These are phyloP conservation scores for Otolemur crassicaudatus DNA, from an alignment of 2,797 vertebrate genomes.

Conservation along the genomic window DNA sequence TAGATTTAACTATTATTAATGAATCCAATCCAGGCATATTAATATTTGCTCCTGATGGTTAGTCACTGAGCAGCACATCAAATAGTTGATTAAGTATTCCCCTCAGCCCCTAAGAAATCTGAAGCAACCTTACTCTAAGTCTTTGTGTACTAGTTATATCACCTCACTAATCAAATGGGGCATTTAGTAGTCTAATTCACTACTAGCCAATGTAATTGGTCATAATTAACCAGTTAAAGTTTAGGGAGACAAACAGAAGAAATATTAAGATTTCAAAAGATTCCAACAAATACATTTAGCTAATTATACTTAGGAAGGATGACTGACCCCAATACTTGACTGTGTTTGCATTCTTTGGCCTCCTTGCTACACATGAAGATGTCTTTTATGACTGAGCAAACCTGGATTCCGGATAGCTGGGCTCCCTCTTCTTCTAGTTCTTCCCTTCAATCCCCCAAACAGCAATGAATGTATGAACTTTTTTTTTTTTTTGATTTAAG, in stretches of 20 bases:
- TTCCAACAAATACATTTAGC: neutral
- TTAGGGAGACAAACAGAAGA: neutral
- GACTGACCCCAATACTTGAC: neutral
- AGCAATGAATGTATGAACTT: neutral
- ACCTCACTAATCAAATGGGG: constrained; percentile 22
- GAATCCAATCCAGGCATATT: constrained; percentile 1
- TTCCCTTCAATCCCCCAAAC: neutral
- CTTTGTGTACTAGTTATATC: neutral
- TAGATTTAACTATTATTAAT: constrained; percentile 50
- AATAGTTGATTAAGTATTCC: constrained; percentile 33
- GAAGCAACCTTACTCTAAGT: neutral
- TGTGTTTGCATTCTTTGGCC: neutral
- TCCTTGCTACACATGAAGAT: neutral
- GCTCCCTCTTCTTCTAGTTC: neutral
- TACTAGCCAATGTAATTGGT: constrained; percentile 9
- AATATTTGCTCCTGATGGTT: constrained; percentile 22
- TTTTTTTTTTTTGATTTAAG: neutral
- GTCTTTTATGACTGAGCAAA: neutral
- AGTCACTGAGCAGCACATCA: constrained; percentile 35
- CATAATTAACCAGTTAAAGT: neutral
- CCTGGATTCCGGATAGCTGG: neutral
- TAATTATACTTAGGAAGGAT: neutral
- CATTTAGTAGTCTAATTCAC: constrained; percentile 35
- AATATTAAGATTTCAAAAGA: neutral
- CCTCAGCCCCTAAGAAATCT: neutral